Conservation (phyloP, 2,888 invertebrate species). For the Conchocele bisecta region DNA sequence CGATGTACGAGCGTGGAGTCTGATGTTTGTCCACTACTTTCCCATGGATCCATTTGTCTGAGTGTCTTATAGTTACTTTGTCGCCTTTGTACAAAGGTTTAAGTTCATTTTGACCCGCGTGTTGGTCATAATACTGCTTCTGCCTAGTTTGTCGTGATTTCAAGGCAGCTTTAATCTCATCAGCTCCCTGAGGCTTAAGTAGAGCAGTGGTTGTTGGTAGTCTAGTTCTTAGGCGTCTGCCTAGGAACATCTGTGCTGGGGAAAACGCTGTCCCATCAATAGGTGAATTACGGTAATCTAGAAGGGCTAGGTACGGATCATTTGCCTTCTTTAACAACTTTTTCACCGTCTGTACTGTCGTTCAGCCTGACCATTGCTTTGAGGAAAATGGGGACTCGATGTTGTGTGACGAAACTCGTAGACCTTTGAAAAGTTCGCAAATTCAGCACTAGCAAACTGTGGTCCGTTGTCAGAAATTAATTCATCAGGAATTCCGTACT, state of each 20-base stretch:
- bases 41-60: no score
- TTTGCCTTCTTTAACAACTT: slow-evolving; percentile 23
- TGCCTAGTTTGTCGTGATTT: no score
- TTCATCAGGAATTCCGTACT: slow-evolving; percentile 25
- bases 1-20: no score
- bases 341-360: slow-evolving; percentile 34
- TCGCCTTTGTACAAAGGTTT: no score
- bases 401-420: slow-evolving; percentile 29
- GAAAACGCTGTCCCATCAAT: slow-evolving; percentile 30
- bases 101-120: no score
- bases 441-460: slow-evolving; percentile 24
- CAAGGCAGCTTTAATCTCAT: no score
- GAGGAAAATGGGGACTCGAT: slow-evolving; percentile 21
- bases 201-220: background rate
- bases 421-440: slow-evolving; percentile 18
- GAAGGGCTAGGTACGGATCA: slow-evolving; percentile 28
- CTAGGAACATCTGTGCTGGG: slow-evolving; percentile 36
- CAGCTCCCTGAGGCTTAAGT: background rate
- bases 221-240: background rate
- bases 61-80: no score
- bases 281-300: slow-evolving; percentile 36
- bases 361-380: slow-evolving; percentile 34
- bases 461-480: slow-evolving; percentile 32
- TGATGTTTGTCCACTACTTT: no score
- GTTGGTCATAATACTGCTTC: no score